phyloP scores from a whole-genome alignment of 2,888 invertebrate species.

The Erannis defoliaria region DNA sequence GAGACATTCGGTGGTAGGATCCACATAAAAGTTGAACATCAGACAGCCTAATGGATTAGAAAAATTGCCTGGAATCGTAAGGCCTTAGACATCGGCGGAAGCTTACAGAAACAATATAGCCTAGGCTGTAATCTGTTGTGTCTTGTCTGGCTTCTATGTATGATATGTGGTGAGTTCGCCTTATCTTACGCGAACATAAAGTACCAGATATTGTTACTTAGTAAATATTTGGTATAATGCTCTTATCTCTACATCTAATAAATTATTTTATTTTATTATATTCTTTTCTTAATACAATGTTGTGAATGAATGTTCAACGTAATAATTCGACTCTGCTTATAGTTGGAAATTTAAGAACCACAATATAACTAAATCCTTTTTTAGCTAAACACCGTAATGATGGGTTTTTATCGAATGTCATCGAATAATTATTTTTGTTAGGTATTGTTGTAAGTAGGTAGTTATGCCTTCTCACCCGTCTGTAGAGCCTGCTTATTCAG shows the following conservation, averaged over 20 bases:
- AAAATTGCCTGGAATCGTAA: slow-evolving; percentile 82
- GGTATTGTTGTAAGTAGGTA: too few species aligned
- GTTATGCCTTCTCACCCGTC: too few species aligned
- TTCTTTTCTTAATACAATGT: not conserved
- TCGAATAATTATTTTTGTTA: too few species aligned
- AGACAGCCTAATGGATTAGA: slow-evolving; percentile 85
- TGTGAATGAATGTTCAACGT: too few species aligned
- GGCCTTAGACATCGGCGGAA: slow-evolving; percentile 69
- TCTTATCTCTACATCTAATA: not conserved
- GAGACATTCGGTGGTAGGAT: slow-evolving; percentile 82
- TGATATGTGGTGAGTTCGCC: slow-evolving; percentile 59
- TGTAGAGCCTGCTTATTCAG: too few species aligned
- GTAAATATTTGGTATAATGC: slow-evolving; percentile 27
- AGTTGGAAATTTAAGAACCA: too few species aligned
- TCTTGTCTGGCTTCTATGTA: slow-evolving; percentile 54
- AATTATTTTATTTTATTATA: not conserved
- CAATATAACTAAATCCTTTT: too few species aligned
- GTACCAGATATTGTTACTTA: slow-evolving; percentile 49
- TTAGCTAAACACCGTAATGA: too few species aligned
- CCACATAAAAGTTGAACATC: slow-evolving; percentile 83
- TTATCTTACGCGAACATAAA: slow-evolving; percentile 45
- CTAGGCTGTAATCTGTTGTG: slow-evolving; percentile 67
- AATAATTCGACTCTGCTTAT: too few species aligned
- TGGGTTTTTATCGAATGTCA: too few species aligned
- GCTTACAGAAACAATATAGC: slow-evolving; percentile 72